These are phyloP conservation scores for Isotomurus palustris DNA, from an alignment of 2,888 invertebrate species.

Conservation along the genomic window DNA sequence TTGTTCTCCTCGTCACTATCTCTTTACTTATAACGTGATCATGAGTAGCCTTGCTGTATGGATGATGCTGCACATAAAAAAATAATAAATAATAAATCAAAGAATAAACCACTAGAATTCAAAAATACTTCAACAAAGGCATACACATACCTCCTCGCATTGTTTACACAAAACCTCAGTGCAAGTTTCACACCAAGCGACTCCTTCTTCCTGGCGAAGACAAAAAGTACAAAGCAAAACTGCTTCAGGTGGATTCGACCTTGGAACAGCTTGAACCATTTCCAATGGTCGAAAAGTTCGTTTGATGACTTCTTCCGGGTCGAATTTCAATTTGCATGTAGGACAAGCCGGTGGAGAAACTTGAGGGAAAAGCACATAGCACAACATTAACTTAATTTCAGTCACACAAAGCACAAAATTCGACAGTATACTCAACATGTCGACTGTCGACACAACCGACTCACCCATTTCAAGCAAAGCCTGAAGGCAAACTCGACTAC, in stretches of 20 bases:
- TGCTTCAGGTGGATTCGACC: neutral
- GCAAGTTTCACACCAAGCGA: conserved; percentile 21
- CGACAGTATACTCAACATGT: too few species aligned
- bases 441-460: too few species aligned
- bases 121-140: too few species aligned
- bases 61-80: conserved; percentile 13
- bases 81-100: neutral
- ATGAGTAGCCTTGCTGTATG: conserved; percentile 3
- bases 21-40: neutral
- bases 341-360: neutral
- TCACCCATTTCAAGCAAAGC: too few species aligned
- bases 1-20: neutral
- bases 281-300: neutral
- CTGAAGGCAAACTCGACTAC: too few species aligned
- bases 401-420: too few species aligned
- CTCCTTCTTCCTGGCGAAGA: conserved; percentile 14
- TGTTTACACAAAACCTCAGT: conserved; percentile 19
- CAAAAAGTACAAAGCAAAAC: conserved; percentile 15
- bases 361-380: neutral
- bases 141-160: conserved; percentile 20
- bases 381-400: neutral
- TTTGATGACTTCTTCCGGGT: neutral
- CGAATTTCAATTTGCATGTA: neutral
- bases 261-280: neutral
- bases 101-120: neutral